Base-by-base conservation (phyloP, 2,888 invertebrate genomes). In the Drosophila fungiperda region DNA sequence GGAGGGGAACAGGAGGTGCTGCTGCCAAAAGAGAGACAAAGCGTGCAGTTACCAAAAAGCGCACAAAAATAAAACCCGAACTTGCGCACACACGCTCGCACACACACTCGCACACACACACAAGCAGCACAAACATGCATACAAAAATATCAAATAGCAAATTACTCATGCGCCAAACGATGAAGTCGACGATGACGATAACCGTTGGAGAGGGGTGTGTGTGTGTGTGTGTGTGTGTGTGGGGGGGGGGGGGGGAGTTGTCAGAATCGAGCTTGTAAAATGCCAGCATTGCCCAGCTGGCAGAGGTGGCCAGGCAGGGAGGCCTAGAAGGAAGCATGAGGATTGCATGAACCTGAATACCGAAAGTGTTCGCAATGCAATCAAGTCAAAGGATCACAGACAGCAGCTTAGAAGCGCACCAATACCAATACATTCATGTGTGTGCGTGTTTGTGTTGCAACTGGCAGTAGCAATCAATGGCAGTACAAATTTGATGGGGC, bases 61-160 rank as follows among this genome's bases (percentile, higher is more conserved):
- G 58, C 61, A 78, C 73, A 79, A 64, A 71, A 35, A 55, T 49
- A 76, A 73, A 80, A 76, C 76, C 63, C 65, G 77, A 90, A 86
- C 68, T 72, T 67, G 60, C 66, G 68, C 62, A 67, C 61, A 58
- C 53, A 67, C 53, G 0, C 55, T 36, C 33, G 55, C 15, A 65
- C 48, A 35, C 40, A 45, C 40, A 55, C 33, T 57, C 45, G 67
- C 52, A 64, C 42, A 55, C 54, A 58, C 35, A 54, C 53, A 58
- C 36, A 40, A 48, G 64, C 60, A 74, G 54, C 63, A 26, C 15
- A 54, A 54, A 54, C 36, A 35, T 65, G 68, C 73, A 65, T 60
- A 63, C 69, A 68, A 72, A 84, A 83, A 89, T 90, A 89, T 89
- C 84, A 89, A 89, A 89, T 89, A 87, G 89, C 89, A 90, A 89